Evolutionary conservation across 2,113 vertebrate species (phyloP).

Genomic region (Ciconia maguari): DNA sequence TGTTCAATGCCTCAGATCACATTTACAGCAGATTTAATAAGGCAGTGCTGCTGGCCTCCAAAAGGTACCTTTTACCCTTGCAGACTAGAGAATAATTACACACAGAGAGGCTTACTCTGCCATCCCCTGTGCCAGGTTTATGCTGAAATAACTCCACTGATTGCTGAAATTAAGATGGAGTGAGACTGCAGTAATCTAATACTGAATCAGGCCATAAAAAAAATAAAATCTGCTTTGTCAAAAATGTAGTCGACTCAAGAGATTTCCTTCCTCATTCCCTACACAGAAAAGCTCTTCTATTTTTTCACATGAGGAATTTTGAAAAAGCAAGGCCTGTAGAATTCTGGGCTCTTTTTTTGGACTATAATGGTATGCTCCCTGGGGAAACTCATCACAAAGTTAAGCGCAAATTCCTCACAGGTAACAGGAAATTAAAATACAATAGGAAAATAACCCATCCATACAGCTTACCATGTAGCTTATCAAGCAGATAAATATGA

Average conservation of each 20-base stretch:
- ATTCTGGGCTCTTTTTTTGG: not conserved
- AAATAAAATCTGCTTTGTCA: not conserved
- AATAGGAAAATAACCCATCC: not conserved
- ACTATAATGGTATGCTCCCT: not conserved
- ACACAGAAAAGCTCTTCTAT: not conserved
- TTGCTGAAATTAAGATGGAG: conserved; percentile 6
- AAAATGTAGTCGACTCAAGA: not conserved
- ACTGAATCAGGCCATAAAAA: not conserved
- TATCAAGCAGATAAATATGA: not conserved
- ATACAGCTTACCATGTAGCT: not conserved
- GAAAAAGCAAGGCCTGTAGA: not conserved
- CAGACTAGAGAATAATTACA: not conserved
- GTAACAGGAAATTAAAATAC: conserved; percentile 6
- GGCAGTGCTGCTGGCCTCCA: not conserved
- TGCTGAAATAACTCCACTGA: not conserved
- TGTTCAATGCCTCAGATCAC: not conserved
- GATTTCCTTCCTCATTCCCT: not conserved
- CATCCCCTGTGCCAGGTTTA: not conserved
- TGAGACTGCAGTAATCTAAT: not conserved
- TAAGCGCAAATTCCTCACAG: not conserved
- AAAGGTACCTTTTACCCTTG: not conserved
- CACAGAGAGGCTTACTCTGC: not conserved
- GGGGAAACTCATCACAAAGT: not conserved
- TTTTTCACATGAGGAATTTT: not conserved
- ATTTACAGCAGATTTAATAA: not conserved